These are phyloP conservation scores for Meloe dianella DNA, from an alignment of 2,888 invertebrate genomes.

Conservation along the genomic window DNA sequence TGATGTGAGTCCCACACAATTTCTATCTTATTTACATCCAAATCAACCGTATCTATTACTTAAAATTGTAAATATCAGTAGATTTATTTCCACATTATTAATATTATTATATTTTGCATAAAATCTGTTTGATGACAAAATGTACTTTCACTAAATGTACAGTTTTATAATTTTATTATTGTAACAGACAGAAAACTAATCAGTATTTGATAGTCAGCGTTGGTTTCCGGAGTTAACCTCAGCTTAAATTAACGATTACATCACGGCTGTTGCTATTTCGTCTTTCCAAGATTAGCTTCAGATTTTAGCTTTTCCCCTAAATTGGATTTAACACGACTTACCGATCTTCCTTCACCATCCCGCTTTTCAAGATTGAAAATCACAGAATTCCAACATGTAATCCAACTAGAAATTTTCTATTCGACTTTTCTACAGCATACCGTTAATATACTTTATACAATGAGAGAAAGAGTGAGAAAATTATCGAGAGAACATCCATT, in stretches of 20 bases:
- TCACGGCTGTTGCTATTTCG: slow-evolving; percentile 11
- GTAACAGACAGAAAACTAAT: not conserved
- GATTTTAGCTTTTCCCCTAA: slow-evolving; percentile 5
- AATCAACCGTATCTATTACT: not conserved
- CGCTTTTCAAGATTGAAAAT: slow-evolving; percentile 7
- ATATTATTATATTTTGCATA: not conserved
- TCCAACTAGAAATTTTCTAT: not conserved
- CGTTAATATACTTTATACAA: not conserved
- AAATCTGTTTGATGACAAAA: too few species aligned
- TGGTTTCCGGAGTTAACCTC: slow-evolving; percentile 10
- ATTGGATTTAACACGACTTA: slow-evolving; percentile 7
- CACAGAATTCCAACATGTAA: slow-evolving; percentile 8
- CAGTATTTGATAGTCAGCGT: not conserved
- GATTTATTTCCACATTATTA: not conserved
- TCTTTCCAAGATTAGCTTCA: slow-evolving; percentile 8
- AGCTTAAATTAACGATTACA: slow-evolving; percentile 10
- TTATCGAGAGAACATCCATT: not conserved
- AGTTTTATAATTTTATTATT: slow-evolving; percentile 3
- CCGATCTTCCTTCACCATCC: slow-evolving; percentile 1
- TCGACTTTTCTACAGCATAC: not conserved
- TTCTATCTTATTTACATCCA: not conserved
- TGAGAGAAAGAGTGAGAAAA: not conserved
- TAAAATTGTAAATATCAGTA: too few species aligned
- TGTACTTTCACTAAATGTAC: not conserved
- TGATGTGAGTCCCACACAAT: slow-evolving; percentile 23